Evolutionary conservation across 2,888 invertebrate genomes (phyloP).

Genomic region (Ophonus ardosiacus): DNA sequence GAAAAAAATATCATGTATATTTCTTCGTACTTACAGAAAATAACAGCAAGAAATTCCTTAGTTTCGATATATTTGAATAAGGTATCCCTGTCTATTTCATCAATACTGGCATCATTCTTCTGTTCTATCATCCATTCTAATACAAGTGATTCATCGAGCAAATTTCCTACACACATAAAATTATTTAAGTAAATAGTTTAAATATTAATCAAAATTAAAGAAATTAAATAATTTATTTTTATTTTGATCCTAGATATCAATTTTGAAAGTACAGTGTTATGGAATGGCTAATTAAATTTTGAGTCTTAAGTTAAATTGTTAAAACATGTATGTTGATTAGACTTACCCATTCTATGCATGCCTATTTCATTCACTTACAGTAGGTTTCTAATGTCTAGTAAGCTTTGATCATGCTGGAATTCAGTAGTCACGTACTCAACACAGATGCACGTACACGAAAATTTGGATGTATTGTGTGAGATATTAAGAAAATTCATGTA

Average conservation of each 20-base stretch:
- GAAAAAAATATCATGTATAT: too few species aligned
- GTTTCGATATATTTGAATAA: constrained; percentile 91
- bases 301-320: constrained; percentile 50
- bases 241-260: constrained; percentile 17
- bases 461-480: constrained; percentile 5
- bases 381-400: constrained; percentile 38
- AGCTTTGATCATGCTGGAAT: constrained; percentile 51
- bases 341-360: constrained; percentile 60
- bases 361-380: constrained; percentile 54
- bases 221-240: constrained; percentile 1
- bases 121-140: constrained; percentile 95
- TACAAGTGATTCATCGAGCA: constrained; percentile 88
- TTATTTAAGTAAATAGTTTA: constrained; percentile 42
- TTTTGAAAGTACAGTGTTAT: constrained; percentile 68
- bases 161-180: constrained; percentile 78
- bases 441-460: constrained; percentile 17
- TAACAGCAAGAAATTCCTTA: constrained; percentile 93
- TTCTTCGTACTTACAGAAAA: constrained; percentile 87
- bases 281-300: constrained; percentile 72
- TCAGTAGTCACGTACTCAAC: constrained; percentile 41
- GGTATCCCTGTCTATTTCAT: constrained; percentile 90
- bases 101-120: constrained; percentile 94
- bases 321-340: constrained; percentile 41
- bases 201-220: neutral
- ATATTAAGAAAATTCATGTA: constrained; percentile 13